phyloP scores from a whole-genome alignment of 2,888 invertebrate species.

The Leptogaster cylindrica region DNA sequence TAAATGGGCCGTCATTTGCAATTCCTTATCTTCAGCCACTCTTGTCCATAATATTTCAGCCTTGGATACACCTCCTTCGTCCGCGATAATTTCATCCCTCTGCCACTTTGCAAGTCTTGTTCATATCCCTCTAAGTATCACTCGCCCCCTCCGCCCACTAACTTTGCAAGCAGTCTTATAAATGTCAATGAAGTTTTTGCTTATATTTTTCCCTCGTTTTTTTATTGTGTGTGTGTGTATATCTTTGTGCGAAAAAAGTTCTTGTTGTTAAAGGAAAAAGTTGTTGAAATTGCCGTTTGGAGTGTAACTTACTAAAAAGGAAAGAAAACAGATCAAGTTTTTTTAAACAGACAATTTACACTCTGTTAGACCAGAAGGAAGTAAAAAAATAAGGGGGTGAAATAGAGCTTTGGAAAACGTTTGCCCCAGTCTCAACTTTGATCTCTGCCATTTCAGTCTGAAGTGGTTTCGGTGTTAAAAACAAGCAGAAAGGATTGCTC shows the following conservation, averaged over 20 bases:
- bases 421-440: neutral
- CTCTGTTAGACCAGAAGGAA: constrained; percentile 35
- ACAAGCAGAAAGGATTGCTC: too few species aligned
- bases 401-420: neutral
- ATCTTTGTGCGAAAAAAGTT: too few species aligned
- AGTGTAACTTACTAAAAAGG: constrained; percentile 21
- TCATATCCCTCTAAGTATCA: constrained; percentile 30
- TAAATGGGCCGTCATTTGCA: constrained; percentile 45
- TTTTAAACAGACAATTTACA: constrained; percentile 34
- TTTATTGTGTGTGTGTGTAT: too few species aligned
- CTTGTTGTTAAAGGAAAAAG: constrained; percentile 36
- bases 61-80: neutral
- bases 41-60: neutral
- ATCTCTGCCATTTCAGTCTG: neutral
- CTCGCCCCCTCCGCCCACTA: too few species aligned
- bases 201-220: constrained; percentile 3
- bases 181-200: constrained; percentile 40
- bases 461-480: too few species aligned
- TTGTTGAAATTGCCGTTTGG: constrained; percentile 39
- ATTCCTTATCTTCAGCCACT: constrained; percentile 19
- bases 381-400: neutral
- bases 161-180: constrained; percentile 30
- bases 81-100: constrained; percentile 23
- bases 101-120: constrained; percentile 19
- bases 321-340: constrained; percentile 31